Conservation (phyloP, 2,797 vertebrate species). For the Melanogrammus aeglefinus region DNA sequence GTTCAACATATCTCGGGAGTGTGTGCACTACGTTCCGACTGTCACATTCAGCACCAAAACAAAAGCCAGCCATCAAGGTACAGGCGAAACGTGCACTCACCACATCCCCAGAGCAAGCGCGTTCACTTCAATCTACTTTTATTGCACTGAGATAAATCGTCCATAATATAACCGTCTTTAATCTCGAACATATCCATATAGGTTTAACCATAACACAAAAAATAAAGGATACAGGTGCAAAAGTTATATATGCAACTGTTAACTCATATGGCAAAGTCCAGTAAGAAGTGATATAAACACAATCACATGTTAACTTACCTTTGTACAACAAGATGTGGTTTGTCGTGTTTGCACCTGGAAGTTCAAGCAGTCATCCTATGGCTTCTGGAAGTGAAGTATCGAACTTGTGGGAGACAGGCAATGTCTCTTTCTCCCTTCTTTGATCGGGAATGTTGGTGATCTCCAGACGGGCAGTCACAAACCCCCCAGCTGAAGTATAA, state of each 20-base stretch:
- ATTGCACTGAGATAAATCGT: background rate
- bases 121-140: background rate
- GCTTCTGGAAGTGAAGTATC: background rate
- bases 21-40: background rate
- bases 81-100: background rate
- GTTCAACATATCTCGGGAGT: background rate
- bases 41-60: background rate
- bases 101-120: no score
- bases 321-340: background rate
- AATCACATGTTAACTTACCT: background rate
- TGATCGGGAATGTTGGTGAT: constrained; percentile 70
- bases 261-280: background rate
- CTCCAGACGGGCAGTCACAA: constrained; percentile 55
- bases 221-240: background rate
- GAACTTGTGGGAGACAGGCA: no score
- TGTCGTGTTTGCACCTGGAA: background rate
- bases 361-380: background rate
- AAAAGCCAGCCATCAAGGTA: background rate
- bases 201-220: background rate
- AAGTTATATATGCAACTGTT: background rate
- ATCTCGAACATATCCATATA: background rate
- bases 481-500: constrained; percentile 71
- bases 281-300: background rate
- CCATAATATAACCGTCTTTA: background rate
- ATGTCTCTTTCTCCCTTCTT: background rate